A percentile compares a stretch with the other conserved stretches of the same genome.
phyloP scores from a whole-genome alignment of 2,888 invertebrate genomes.

The Synanthedon myopaeformis region DNA sequence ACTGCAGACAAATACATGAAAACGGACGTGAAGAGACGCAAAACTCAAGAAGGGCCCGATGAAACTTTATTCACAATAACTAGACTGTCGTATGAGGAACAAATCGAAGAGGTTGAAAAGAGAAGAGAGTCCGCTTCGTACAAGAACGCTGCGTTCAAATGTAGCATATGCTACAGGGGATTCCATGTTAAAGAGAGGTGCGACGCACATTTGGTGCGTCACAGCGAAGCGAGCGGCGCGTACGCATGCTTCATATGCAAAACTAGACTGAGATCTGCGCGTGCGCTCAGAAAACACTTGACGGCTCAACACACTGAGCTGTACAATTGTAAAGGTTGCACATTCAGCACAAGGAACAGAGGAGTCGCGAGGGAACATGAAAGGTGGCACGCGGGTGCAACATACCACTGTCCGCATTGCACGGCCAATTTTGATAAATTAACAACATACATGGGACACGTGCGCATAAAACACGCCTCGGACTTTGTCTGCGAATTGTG shows the following conservation, averaged over 20 bases:
- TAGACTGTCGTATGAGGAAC: slow-evolving; percentile 41
- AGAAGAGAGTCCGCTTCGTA: slow-evolving; percentile 32
- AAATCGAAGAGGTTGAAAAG: slow-evolving; percentile 41
- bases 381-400: slow-evolving; percentile 53
- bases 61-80: slow-evolving; percentile 43
- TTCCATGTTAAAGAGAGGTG: slow-evolving; percentile 41
- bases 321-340: slow-evolving; percentile 52
- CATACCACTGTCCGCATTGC: slow-evolving; percentile 55
- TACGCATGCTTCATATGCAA: slow-evolving; percentile 57
- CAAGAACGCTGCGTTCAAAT: slow-evolving; percentile 34
- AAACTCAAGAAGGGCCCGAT: slow-evolving; percentile 32
- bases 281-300: slow-evolving; percentile 47
- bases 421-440: slow-evolving; percentile 34
- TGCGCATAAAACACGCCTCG: slow-evolving; percentile 31
- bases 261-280: slow-evolving; percentile 39
- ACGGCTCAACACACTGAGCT: slow-evolving; percentile 55
- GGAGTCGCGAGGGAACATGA: slow-evolving; percentile 50
- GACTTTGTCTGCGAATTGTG: slow-evolving; percentile 31
- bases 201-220: slow-evolving; percentile 39
- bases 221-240: slow-evolving; percentile 52
- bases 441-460: slow-evolving; percentile 40
- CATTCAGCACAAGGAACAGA: slow-evolving; percentile 50
- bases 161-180: slow-evolving; percentile 39
- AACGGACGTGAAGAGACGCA: slow-evolving; percentile 36
- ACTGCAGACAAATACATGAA: slow-evolving; percentile 46